Conservation (phyloP, 2,113 vertebrate species). For the Mus musculus region GRCm39 chr5:8641501-8642000, state of each 20-base stretch:
- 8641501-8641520: neutral
- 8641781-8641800: neutral
- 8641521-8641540: neutral
- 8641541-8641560: conserved; percentile 39
- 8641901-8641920: conserved; percentile 26
- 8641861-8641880: neutral
- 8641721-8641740: neutral
- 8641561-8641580: conserved; percentile 5
- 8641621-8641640: neutral
- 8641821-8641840: neutral
- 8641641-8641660: neutral
- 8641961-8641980: conserved; percentile 37
- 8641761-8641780: neutral
- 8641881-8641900: neutral
- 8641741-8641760: neutral
- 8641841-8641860: neutral
- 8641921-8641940: conserved; percentile 17
- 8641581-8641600: neutral
- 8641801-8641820: neutral
- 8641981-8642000: neutral
- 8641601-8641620: neutral
- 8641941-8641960: neutral
- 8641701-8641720: neutral
- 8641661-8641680: neutral
- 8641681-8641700: neutral